Base-by-base conservation (phyloP, 53 echinoderm and acorn worm genomes). In the Actinopyga echinites region DNA sequence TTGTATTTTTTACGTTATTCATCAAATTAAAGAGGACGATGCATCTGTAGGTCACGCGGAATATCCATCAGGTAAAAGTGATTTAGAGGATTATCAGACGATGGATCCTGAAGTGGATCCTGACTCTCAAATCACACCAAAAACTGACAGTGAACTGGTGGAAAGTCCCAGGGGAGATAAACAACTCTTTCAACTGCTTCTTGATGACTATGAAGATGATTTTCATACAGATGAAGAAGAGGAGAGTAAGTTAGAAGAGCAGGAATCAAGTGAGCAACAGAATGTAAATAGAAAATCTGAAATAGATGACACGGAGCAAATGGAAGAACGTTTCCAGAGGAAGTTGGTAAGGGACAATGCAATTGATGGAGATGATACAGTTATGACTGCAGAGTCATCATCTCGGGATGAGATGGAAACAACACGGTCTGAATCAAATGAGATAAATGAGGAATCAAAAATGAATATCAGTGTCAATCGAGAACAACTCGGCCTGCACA, bases 191-290 rank as follows among this genome's bases (percentile, higher is more conserved):
- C 38, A 36, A n/a, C 12, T 68, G 32, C 68, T 68, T 21, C 68
- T 68, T n/a, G 68, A 68, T 33, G 68, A 68, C 2, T 68, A 68
- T 1, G 68, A 68, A 20, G 68, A 68, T 68, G 68, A 68, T 23
- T 68, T 68, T 68, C 35, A 68, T 0, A 38, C 34, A 22, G 68
- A 68, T 10, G 38, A 22, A 6, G 38, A 21, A 38, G 34, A 34
- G 34, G 17, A 38, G 12, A 68, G 30, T 34, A 31, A 36, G 35
- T 68, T 38, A n/a, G 22, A n/a, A n/a, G 40, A 34, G 10, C 34
- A 38, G 17, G 68, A 37, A 34, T 22, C 13, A 5, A 13, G 34
- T 33, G 19, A 68, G 17, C 32, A 33, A 8, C 30, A 33, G 20
- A 30, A 67, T 11, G 3, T n/a, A 12, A n/a, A 19, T 8, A 67